phyloP scores from a whole-genome alignment of 2,113 vertebrate genomes.

The Clarias batrachus region DNA sequence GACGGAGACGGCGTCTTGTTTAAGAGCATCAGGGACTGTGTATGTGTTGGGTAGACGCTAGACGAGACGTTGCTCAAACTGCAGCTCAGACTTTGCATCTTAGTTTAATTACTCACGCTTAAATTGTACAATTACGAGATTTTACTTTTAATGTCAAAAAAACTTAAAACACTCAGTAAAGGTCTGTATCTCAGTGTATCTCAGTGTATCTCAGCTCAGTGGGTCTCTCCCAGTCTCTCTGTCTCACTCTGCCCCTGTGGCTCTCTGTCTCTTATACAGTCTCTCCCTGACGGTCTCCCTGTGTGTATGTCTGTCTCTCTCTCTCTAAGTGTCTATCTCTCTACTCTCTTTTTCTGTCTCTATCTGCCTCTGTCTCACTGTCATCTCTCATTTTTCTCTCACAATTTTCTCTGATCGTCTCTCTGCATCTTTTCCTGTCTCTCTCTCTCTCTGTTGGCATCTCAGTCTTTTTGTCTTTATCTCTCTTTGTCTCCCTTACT shows the following conservation, averaged over 20 bases:
- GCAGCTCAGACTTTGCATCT: neutral
- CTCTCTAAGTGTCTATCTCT: neutral
- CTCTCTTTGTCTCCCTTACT: neutral
- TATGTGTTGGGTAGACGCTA: no score
- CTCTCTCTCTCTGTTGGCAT: neutral
- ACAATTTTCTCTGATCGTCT: neutral
- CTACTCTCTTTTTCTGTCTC: neutral
- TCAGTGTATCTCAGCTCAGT: neutral
- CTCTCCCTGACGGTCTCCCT: neutral
- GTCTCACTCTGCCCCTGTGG: no score
- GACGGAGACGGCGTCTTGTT: neutral
- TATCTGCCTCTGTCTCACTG: neutral
- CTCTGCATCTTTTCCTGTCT: neutral
- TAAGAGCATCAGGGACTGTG: neutral
- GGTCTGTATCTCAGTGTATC: no score
- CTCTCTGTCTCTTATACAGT: neutral
- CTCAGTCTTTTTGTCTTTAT: no score
- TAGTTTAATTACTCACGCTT: constrained; percentile 14
- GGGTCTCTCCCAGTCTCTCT: no score
- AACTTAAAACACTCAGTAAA: neutral
- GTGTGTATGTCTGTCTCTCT: neutral
- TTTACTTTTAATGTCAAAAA: neutral
- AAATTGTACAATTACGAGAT: neutral
- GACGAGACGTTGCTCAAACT: neutral
- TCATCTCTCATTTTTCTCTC: neutral